Evolutionary conservation across 2,113 vertebrate species (phyloP).

Genomic region (Mormoops blainvillei): DNA sequence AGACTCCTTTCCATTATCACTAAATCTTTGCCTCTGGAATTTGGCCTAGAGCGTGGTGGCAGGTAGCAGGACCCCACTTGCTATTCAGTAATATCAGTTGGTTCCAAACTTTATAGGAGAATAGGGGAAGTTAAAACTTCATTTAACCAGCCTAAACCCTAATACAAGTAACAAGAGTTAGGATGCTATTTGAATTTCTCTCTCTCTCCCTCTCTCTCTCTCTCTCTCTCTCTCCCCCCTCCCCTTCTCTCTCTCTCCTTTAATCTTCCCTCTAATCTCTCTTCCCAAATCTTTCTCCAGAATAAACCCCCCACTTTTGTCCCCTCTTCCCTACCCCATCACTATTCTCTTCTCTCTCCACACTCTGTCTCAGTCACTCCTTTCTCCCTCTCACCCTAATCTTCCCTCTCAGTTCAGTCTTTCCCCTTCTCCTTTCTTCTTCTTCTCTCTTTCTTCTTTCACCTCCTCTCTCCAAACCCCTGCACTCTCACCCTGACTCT

Average conservation of each 20-base stretch:
- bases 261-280: background rate
- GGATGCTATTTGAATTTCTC: background rate
- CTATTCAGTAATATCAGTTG: too few species aligned
- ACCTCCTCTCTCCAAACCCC: background rate
- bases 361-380: background rate
- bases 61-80: too few species aligned
- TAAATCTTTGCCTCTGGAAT: too few species aligned
- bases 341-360: background rate
- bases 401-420: background rate
- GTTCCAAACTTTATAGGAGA: background rate
- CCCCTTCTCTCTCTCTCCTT: too few species aligned
- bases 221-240: too few species aligned
- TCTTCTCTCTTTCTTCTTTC: too few species aligned
- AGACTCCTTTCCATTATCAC: too few species aligned
- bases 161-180: background rate
- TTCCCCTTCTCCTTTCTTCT: background rate
- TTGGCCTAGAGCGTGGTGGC: too few species aligned
- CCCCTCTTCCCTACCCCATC: background rate
- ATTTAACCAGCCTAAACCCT: background rate
- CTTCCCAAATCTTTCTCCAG: background rate
- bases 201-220: background rate
- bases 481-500: background rate
- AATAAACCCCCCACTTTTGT: background rate
- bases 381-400: background rate
- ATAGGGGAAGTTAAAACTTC: background rate